Evolutionary conservation across 2,797 vertebrate species (phyloP).

Genomic region (Meda fulgida): DNA sequence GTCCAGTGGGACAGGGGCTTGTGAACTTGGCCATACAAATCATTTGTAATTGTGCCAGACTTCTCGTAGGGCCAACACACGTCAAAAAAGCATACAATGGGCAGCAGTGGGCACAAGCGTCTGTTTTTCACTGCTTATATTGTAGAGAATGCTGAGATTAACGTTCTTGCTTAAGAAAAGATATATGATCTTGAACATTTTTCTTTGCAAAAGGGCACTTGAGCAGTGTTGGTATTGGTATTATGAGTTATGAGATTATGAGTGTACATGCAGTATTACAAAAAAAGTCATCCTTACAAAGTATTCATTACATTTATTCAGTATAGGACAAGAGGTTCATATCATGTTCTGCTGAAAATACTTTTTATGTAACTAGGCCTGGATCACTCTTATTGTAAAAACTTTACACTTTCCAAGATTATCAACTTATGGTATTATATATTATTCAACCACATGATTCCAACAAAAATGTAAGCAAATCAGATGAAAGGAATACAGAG

Average conservation of each 20-base stretch:
- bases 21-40: constrained; percentile 55
- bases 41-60: constrained; percentile 48
- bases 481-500: not conserved
- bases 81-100: not conserved
- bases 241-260: constrained; percentile 41
- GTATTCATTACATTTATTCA: constrained; percentile 6
- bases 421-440: constrained; percentile 10
- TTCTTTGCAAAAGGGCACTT: constrained; percentile 40
- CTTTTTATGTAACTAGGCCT: constrained; percentile 10
- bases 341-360: constrained; percentile 15
- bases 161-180: constrained; percentile 1
- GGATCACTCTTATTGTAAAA: constrained; percentile 20
- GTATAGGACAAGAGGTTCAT: constrained; percentile 9
- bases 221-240: constrained; percentile 44
- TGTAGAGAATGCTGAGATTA: constrained; percentile 18
- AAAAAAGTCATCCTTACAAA: constrained; percentile 40
- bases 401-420: not conserved
- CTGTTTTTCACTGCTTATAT: not conserved
- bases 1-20: constrained; percentile 25
- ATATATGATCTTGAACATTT: constrained; percentile 30
- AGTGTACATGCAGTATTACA: constrained; percentile 30
- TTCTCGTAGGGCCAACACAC: constrained; percentile 13
- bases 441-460: not conserved
- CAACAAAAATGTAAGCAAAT: not conserved
- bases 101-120: not conserved